These are phyloP conservation scores for Eulacestoma nigropectus DNA, from an alignment of 2,113 vertebrate genomes.

Conservation along the genomic window DNA sequence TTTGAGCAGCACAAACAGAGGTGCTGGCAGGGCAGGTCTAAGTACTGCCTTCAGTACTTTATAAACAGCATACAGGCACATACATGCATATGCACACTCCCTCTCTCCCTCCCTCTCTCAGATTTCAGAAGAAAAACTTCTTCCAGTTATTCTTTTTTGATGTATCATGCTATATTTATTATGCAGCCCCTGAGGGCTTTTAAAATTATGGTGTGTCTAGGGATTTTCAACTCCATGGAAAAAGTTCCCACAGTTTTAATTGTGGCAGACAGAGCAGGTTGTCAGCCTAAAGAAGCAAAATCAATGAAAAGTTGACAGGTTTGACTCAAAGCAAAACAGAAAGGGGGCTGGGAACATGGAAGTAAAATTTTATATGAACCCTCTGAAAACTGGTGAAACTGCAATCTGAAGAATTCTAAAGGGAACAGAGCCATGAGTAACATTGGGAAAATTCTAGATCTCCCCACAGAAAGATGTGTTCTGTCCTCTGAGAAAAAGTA, in stretches of 20 bases:
- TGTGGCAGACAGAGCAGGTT: not conserved
- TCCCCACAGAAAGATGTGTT: not conserved
- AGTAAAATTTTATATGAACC: not conserved
- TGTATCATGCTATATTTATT: not conserved
- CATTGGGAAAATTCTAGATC: not conserved
- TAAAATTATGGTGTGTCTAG: not conserved
- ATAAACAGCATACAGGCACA: not conserved
- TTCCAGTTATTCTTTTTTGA: not conserved
- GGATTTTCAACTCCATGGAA: not conserved
- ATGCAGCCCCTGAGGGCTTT: not conserved
- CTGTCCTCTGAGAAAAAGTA: not conserved
- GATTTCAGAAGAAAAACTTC: not conserved
- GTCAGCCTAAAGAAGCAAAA: not conserved
- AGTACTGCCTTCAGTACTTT: not conserved
- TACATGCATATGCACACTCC: accelerated
- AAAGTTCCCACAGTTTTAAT: not conserved
- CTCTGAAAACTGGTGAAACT: not conserved
- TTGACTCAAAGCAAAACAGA: not conserved
- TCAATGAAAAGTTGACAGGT: not conserved
- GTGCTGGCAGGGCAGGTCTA: not conserved
- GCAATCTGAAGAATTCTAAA: not conserved
- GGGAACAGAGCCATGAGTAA: not conserved
- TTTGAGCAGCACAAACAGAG: not conserved
- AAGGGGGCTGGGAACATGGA: not conserved
- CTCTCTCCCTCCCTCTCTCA: not conserved